Conservation (phyloP, 1,140 invertebrate genomes). For the Drosophila pruinosa region DNA sequence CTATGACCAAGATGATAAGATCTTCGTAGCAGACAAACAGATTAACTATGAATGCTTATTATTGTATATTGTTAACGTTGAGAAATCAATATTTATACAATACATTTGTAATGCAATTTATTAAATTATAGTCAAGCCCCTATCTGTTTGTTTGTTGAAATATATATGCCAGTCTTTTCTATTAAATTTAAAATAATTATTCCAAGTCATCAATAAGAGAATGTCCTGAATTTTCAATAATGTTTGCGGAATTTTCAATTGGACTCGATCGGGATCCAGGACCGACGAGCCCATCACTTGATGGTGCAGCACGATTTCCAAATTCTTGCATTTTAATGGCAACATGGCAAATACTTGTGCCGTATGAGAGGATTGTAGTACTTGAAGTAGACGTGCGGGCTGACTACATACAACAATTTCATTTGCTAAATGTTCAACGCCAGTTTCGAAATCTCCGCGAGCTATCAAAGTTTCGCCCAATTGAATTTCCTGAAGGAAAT, state of each 20-base stretch:
- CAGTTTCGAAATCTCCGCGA: slow-evolving; percentile 92
- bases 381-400: slow-evolving; percentile 94
- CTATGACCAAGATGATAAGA: too few species aligned
- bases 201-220: slow-evolving; percentile 74
- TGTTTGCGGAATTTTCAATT: slow-evolving; percentile 48
- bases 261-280: slow-evolving; percentile 34
- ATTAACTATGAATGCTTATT: slow-evolving; percentile 3
- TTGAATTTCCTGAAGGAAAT: slow-evolving; percentile 87
- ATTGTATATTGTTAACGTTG: slow-evolving; percentile 11
- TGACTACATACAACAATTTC: slow-evolving; percentile 98
- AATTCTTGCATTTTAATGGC: slow-evolving; percentile 90
- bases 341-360: slow-evolving; percentile 95
- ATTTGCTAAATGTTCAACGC: slow-evolving; percentile 96
- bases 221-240: slow-evolving; percentile 56
- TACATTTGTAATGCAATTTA: slow-evolving; percentile 32
- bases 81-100: slow-evolving; percentile 25
- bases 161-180: slow-evolving; percentile 47
- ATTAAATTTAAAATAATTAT: slow-evolving; percentile 58
- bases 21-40: too few species aligned
- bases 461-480: slow-evolving; percentile 95
- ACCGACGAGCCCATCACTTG: slow-evolving; percentile 52
- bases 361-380: slow-evolving; percentile 96
- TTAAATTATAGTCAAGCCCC: slow-evolving; percentile 62
- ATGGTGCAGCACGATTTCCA: slow-evolving; percentile 68
- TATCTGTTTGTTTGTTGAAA: slow-evolving; percentile 59